Evolutionary conservation across 2,113 vertebrate genomes (phyloP).

Genomic region (Daubentonia madagascariensis): DNA sequence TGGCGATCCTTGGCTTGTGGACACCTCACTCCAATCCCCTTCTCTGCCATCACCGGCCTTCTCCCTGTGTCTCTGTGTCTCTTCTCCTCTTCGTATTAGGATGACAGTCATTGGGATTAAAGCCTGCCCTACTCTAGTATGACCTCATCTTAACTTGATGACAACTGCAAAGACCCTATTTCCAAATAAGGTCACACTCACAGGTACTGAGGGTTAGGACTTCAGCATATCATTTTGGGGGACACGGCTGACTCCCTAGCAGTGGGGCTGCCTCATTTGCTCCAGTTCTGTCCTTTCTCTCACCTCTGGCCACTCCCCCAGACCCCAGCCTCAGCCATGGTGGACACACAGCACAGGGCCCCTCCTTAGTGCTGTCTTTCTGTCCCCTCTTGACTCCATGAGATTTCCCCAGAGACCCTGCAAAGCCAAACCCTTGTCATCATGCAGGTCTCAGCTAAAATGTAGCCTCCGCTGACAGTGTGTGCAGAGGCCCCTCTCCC

Average conservation of each 20-base stretch:
- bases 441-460: background rate
- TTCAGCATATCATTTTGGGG: background rate
- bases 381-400: background rate
- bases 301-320: too few species aligned
- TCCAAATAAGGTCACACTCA: background rate
- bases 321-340: too few species aligned
- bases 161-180: background rate
- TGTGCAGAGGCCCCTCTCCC: background rate
- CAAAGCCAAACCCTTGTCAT: background rate
- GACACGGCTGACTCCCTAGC: background rate
- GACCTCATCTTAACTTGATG: background rate
- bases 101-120: background rate
- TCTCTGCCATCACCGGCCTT: too few species aligned
- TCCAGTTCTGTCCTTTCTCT: background rate
- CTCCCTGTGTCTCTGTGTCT: background rate
- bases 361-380: too few species aligned
- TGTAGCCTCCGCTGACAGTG: background rate
- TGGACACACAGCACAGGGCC: too few species aligned
- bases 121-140: background rate
- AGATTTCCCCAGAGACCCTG: background rate
- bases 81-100: background rate
- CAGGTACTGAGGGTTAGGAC: background rate
- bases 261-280: background rate
- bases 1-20: background rate
- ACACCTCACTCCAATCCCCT: background rate